phyloP scores from a whole-genome alignment of 2,797 vertebrate genomes.

The Zalophus californianus region DNA sequence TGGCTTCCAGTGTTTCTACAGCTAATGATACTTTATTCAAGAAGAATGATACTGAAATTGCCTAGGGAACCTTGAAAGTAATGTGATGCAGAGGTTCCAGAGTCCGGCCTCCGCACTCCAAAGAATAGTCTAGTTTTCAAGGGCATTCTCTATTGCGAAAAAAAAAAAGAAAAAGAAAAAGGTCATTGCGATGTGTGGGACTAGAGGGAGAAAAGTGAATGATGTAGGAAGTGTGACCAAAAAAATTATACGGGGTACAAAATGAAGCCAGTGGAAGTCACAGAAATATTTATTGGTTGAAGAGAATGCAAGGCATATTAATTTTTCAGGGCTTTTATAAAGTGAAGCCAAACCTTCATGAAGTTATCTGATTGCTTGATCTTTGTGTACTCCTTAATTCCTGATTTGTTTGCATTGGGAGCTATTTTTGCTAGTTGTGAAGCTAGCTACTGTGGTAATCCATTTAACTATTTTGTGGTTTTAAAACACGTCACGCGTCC shows the following conservation, averaged over 20 bases:
- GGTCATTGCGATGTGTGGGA: not conserved
- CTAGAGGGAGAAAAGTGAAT: not conserved
- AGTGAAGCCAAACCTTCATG: not conserved
- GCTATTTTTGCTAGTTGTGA: conserved; percentile 26
- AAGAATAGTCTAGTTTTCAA: conserved; percentile 47
- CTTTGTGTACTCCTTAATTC: conserved; percentile 19
- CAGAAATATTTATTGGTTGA: conserved; percentile 22
- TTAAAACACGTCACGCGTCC: not conserved
- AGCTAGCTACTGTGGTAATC: not conserved
- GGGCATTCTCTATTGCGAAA: not conserved
- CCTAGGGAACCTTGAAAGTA: conserved; percentile 61
- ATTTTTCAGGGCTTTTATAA: conserved; percentile 43
- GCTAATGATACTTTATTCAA: conserved; percentile 2
- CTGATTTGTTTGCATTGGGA: conserved; percentile 47
- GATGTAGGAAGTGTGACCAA: not conserved
- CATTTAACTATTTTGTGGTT: not conserved
- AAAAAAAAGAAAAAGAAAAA: not conserved
- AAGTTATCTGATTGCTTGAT: conserved; percentile 55
- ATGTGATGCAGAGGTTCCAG: not conserved
- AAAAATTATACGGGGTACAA: not conserved
- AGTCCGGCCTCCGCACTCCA: not conserved
- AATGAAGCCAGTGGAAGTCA: not conserved
- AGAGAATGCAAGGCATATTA: conserved; percentile 27
- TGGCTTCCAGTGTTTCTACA: conserved; percentile 41
- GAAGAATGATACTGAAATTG: conserved; percentile 3